A percentile compares a stretch with the other conserved stretches of the same genome.
Conservation (phyloP, 2,113 vertebrate species). For the Siniperca chuatsi region DNA sequence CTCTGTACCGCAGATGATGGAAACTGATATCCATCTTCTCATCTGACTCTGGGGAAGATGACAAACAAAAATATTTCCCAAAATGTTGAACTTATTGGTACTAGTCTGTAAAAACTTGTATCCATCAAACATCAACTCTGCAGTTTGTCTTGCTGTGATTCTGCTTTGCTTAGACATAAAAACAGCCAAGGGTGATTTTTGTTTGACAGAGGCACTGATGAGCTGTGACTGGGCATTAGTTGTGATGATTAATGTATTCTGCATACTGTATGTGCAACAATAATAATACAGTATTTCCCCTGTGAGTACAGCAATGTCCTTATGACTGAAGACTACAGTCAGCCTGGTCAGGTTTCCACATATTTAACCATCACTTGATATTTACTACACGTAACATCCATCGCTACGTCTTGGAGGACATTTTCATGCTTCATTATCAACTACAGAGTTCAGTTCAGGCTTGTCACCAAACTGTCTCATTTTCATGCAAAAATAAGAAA, state of each 20-base stretch:
- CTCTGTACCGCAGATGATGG: background rate
- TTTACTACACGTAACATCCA: background rate
- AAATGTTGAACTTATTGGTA: background rate
- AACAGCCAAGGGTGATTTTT: conserved; percentile 25
- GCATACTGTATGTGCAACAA: conserved; percentile 36
- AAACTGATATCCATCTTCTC: background rate
- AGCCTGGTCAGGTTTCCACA: background rate
- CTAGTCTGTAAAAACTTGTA: background rate
- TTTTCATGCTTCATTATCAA: conserved; percentile 17
- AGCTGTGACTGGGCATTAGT: conserved; percentile 33
- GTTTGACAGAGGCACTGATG: conserved; percentile 28
- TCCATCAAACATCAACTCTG: conserved; percentile 21
- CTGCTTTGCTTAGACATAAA: conserved; percentile 39
- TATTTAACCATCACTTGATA: conserved; percentile 4
- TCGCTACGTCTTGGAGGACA: background rate
- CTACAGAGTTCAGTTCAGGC: conserved; percentile 25
- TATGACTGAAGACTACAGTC: background rate
- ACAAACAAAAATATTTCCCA: background rate
- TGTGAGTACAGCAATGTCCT: conserved; percentile 8
- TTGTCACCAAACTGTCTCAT: conserved; percentile 2
- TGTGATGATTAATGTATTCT: conserved; percentile 26
- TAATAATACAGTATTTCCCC: conserved; percentile 1
- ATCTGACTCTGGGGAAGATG: background rate
- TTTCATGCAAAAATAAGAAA: conserved; percentile 17
- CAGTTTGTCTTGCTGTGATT: conserved; percentile 1